Conservation (phyloP, 1,140 invertebrate species). For the Glomeris maerens region DNA sequence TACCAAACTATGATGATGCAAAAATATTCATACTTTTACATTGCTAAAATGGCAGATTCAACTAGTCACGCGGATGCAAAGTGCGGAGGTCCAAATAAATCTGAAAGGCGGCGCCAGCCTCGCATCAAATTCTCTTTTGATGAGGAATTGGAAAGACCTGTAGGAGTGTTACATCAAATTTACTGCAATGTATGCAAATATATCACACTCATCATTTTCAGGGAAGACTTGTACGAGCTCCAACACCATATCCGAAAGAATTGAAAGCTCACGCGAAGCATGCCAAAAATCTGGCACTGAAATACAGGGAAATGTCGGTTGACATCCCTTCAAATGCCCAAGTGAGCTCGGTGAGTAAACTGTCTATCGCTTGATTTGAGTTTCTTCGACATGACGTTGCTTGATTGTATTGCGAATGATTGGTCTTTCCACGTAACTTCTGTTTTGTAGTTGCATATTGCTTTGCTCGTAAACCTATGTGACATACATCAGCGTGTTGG, state of each 20-base stretch:
- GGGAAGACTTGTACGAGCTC: slow-evolving; percentile 55
- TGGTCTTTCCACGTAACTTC: not conserved
- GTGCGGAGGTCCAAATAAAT: slow-evolving; percentile 30
- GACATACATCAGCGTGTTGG: not conserved
- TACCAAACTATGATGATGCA: slow-evolving; percentile 1
- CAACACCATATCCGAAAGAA: slow-evolving; percentile 87
- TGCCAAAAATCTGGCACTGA: slow-evolving; percentile 37
- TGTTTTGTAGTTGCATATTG: not conserved
- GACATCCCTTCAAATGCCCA: not conserved
- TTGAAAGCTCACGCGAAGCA: slow-evolving; percentile 68
- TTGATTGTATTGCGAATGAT: not conserved
- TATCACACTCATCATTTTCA: slow-evolving; percentile 15
- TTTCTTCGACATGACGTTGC: slow-evolving; percentile 6
- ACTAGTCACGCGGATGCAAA: slow-evolving; percentile 15
- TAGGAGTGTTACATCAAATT: slow-evolving; percentile 14
- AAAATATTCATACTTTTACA: slow-evolving; percentile 1
- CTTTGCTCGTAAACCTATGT: not conserved
- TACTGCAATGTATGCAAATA: slow-evolving; percentile 22
- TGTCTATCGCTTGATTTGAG: not conserved
- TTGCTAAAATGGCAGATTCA: no score
- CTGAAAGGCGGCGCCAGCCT: slow-evolving; percentile 32
- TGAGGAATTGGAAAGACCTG: slow-evolving; percentile 37
- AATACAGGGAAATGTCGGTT: slow-evolving; percentile 17
- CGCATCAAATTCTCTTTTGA: slow-evolving; percentile 54
- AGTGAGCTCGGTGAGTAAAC: slow-evolving; percentile 8